A percentile compares a stretch with the other conserved stretches of the same genome.
phyloP scores from a whole-genome alignment of 37 sponge, comb jelly and placozoan species.

The Lycopodina hypogea region DNA sequence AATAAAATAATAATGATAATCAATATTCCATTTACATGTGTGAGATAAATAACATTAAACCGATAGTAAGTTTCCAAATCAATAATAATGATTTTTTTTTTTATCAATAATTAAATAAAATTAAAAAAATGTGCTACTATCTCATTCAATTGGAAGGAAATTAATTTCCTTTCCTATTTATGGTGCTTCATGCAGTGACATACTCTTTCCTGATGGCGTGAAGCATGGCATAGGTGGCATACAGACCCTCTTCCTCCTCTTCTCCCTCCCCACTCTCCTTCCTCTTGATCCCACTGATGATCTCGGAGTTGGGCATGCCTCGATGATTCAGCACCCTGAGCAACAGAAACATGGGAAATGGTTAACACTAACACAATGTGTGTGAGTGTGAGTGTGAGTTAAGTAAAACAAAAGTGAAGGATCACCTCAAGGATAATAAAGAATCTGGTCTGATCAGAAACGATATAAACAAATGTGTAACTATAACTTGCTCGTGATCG shows the following conservation, averaged over 20 bases:
- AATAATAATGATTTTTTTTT: too few relatives aligned
- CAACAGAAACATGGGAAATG: neutral
- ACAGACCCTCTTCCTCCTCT: constrained; percentile 52
- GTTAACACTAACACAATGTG: neutral
- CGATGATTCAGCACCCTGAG: constrained; percentile 45
- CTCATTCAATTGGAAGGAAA: too few relatives aligned
- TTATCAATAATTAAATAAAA: too few relatives aligned
- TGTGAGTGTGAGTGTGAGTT: constrained; percentile 1
- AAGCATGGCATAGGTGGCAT: constrained; percentile 74
- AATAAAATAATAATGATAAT: neutral
- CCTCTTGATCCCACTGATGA: constrained; percentile 22
- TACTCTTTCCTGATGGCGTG: constrained; percentile 65
- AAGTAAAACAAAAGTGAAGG: neutral
- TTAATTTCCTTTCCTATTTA: too few relatives aligned
- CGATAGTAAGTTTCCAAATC: too few relatives aligned
- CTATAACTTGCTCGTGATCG: too few relatives aligned
- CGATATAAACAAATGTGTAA: too few relatives aligned
- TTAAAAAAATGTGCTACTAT: too few relatives aligned
- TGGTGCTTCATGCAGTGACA: too few relatives aligned
- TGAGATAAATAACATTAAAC: too few relatives aligned
- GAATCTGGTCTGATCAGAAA: too few relatives aligned
- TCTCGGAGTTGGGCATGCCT: constrained; percentile 23
- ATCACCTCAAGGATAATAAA: neutral
- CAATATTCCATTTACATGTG: too few relatives aligned
- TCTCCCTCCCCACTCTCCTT: neutral